Percentiles rank a stretch among this genome's conserved stretches.
phyloP scores from a whole-genome alignment of 1,140 invertebrate species.

The Ephestia elutella region DNA sequence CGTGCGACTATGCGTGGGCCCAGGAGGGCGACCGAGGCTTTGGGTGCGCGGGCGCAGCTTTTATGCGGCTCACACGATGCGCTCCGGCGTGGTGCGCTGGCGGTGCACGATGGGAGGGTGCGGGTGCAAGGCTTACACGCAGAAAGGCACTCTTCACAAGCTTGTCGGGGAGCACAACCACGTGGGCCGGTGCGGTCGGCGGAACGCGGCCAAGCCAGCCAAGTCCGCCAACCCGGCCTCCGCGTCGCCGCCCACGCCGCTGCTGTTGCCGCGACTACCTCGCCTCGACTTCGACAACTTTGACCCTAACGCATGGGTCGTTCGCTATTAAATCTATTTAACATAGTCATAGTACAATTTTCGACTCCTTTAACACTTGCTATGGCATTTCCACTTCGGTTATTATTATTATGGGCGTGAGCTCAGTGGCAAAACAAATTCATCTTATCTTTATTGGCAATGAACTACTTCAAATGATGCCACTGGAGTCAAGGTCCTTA shows the following conservation, averaged over 20 bases:
- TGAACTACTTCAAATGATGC: too few relatives aligned
- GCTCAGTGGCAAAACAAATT: too few relatives aligned
- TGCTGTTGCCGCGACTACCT: constrained; percentile 43
- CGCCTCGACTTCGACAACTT: constrained; percentile 57
- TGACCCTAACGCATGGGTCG: constrained; percentile 58
- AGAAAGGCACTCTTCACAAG: constrained; percentile 58
- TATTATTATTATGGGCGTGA: too few relatives aligned
- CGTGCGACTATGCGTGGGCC: constrained; percentile 57
- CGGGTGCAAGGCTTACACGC: constrained; percentile 66
- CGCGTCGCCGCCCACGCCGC: constrained; percentile 35
- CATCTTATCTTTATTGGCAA: too few relatives aligned
- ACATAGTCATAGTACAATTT: background rate
- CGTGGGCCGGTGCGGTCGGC: constrained; percentile 41
- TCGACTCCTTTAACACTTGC: too few relatives aligned
- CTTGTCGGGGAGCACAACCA: constrained; percentile 65
- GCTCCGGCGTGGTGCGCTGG: constrained; percentile 64
- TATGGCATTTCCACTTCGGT: too few relatives aligned
- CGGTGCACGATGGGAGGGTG: constrained; percentile 67
- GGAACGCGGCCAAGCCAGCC: constrained; percentile 5
- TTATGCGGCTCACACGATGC: constrained; percentile 66
- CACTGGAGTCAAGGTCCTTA: too few relatives aligned
- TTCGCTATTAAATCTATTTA: constrained; percentile 43
- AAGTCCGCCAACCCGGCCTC: background rate
- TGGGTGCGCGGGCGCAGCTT: constrained; percentile 65
- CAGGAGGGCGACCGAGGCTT: constrained; percentile 59